Evolutionary conservation across 2,113 vertebrate species (phyloP), one percentile per base, ranked within the genome.

Genomic region (Glaucomys volans): DNA sequence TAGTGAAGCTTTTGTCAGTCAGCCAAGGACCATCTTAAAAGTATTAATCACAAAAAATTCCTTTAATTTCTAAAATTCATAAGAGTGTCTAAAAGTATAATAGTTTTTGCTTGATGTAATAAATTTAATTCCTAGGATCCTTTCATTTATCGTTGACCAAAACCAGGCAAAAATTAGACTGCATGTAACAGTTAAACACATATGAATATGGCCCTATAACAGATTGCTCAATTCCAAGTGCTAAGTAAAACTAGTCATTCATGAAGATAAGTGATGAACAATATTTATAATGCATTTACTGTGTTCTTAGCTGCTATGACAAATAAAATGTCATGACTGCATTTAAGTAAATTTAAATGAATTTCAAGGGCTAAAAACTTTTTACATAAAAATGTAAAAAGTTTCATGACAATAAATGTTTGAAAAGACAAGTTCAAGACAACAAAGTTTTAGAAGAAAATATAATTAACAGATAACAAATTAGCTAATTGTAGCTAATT

Each of bases 121-220:
- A 93, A 74, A 92, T 95, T 95, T 83, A 95, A 92, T 94, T 92
- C 20, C 50, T 52, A 84, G 52, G 52, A 95, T 13, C 11, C 47
- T 90, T 93, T 97, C 22, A 90, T 87, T 87, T n/a, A 62, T 77
- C 50, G 72, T 24, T 92, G 79, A 91, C 13, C 62, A 83, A 94
- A 96, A 93, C 1, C 30, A 95, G 47, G 74, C 5, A 92, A 66
- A 64, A 82, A 83, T 64, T 64, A 77, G 32, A 18, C 0, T 59
- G 8, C 67, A 95, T 71, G 76, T 75, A 79, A 77, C 62, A 75
- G 44, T 42, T 54, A 86, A 95, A 86, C 24, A 90, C 74, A 93
- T 88, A 88, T 59, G 20, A 85, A 82, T 82, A 40, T 80, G 24
- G 12, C 14, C 72, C 67, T 82, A 47, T 50, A 95, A 37, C 8